A percentile compares a stretch with the other conserved stretches of the same genome.
These are phyloP conservation scores for Notoglanidium macrostoma DNA, from an alignment of 2,797 vertebrate species.

Conservation along the genomic window DNA sequence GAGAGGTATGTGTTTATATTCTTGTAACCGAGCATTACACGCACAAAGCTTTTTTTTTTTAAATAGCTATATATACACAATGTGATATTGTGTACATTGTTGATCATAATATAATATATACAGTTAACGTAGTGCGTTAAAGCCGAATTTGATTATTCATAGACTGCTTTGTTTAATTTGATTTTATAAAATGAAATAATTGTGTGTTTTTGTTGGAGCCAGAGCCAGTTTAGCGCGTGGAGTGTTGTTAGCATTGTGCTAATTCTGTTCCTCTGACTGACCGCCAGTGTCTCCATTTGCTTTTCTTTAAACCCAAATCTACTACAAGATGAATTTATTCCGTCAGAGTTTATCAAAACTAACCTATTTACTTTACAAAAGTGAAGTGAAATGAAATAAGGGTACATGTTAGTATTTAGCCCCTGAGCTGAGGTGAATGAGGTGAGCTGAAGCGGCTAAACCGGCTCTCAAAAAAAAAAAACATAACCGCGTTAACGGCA, in stretches of 20 bases:
- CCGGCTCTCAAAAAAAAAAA: neutral
- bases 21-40: neutral
- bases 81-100: neutral
- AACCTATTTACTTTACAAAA: rapidly evolving
- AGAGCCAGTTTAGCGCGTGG: neutral
- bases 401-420: neutral
- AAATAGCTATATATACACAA: neutral
- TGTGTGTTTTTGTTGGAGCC: too few relatives aligned
- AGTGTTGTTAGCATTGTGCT: slow-evolving; percentile 25
- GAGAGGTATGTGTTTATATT: neutral
- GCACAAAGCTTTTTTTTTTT: neutral
- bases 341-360: too few relatives aligned
- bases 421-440: neutral
- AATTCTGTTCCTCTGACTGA: neutral
- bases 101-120: neutral
- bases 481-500: neutral
- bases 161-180: neutral
- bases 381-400: neutral
- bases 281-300: neutral
- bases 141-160: rapidly evolving
- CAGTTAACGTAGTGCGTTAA: neutral
- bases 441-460: neutral
- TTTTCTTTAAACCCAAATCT: neutral
- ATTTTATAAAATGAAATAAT: too few relatives aligned
- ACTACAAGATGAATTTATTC: too few relatives aligned